Evolutionary conservation across 2,113 vertebrate species (phyloP), one percentile per base, ranked within the genome.

Genomic region (Leiothrix lutea): DNA sequence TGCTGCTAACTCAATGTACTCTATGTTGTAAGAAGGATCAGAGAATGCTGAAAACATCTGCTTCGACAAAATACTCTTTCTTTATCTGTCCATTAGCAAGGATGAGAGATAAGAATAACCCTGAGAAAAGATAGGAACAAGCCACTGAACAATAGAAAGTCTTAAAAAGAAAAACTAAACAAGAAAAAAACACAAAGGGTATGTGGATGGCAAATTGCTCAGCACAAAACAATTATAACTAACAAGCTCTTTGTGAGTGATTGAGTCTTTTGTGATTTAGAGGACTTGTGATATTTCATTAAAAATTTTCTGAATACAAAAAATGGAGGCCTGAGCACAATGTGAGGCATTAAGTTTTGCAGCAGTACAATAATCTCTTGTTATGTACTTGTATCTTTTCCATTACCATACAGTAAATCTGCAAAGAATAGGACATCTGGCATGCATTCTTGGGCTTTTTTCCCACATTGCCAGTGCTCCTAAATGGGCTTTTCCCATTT

Each of bases 361-460:
- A 91, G 71, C 31, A 26, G 64, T 58, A 93, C 42, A 60, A 77
- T 97, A 97, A 98, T 97, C 92, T 83, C 81, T 86, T 81, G 23
- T 84, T 88, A 84, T 36, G 36, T 70, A 72, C 44, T 95, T 84
- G 57, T 77, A 36, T 53, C 25, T 88, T 91, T 95, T 92, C 95
- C 58, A 47, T 93, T 86, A 60, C 21, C 25, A 81, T 29, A 81
- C 64, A 88, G 75, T 80, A 88, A 92, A 86, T 85, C 96, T 91
- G 66, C 58, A 94, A 82, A 94, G 88, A 95, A 64, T 12, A 64
- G 88, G 95, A 83, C 95, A 97, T 91, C 97, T 94, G 96, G 94
- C 9, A 7, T 80, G 50, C 12, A 8, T 86, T 90, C 45, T 69
- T 60, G 11, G 19, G 17, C 2, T 16, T 1, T 86, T 83, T 33